phyloP scores from a whole-genome alignment of 2,113 vertebrate species.

The Cervus canadensis region DNA sequence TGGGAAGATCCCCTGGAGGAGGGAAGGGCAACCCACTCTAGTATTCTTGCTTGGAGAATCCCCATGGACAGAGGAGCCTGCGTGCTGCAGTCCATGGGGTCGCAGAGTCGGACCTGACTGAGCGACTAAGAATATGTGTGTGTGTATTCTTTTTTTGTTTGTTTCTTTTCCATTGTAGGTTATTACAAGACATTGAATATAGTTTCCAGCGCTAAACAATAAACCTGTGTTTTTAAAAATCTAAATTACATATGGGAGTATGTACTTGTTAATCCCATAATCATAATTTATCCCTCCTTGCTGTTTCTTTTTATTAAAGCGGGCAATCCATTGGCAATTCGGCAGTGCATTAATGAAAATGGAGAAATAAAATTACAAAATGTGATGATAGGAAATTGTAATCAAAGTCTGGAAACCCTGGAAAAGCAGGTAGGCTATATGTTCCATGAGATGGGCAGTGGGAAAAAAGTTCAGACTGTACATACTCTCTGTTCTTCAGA shows the following conservation, averaged over 20 bases:
- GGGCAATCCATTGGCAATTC: slow-evolving; percentile 32
- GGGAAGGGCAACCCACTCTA: neutral
- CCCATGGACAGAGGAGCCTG: neutral
- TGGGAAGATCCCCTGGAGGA: neutral
- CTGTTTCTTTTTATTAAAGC: slow-evolving; percentile 41
- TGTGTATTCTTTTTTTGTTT: neutral
- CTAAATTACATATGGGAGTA: neutral
- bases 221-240: neutral
- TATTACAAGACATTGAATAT: neutral
- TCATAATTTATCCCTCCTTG: neutral
- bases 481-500: neutral
- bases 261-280: neutral
- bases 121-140: neutral
- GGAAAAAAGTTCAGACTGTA: neutral
- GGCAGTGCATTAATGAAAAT: neutral
- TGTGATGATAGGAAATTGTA: neutral
- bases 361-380: neutral
- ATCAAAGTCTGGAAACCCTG: neutral
- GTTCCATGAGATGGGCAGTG: neutral
- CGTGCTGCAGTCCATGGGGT: neutral
- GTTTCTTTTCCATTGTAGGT: neutral
- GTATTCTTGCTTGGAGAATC: neutral
- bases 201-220: neutral
- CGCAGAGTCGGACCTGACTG: neutral
- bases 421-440: slow-evolving; percentile 24